phyloP scores from a whole-genome alignment of 2,888 invertebrate genomes.

The Leptura quadrifasciata region DNA sequence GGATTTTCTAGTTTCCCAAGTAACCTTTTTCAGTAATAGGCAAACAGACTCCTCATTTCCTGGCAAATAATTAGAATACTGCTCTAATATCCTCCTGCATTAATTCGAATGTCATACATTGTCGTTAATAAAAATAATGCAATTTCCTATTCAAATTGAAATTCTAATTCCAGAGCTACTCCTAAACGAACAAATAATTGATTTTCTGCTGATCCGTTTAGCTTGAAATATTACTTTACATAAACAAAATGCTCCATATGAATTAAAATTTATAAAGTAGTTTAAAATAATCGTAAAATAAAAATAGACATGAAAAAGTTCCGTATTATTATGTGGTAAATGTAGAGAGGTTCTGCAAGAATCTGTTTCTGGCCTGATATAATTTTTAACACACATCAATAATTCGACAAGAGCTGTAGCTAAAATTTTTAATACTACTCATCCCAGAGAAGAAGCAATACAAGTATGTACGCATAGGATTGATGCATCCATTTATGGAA shows the following conservation, averaged over 20 bases:
- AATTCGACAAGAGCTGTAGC: too few species aligned
- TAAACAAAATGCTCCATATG: too few species aligned
- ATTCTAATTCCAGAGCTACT: slow-evolving; percentile 3
- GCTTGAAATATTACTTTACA: background rate
- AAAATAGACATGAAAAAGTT: too few species aligned
- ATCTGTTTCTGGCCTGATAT: too few species aligned
- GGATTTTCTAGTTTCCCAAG: background rate
- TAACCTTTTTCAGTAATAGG: background rate
- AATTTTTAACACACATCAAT: too few species aligned
- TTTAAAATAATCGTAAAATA: too few species aligned
- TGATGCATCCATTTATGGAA: too few species aligned
- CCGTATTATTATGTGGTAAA: too few species aligned
- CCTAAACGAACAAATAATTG: background rate
- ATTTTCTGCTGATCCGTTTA: background rate
- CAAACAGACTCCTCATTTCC: slow-evolving; percentile 1
- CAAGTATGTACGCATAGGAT: too few species aligned
- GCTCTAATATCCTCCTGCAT: slow-evolving; percentile 18
- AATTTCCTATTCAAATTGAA: slow-evolving; percentile 18
- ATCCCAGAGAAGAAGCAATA: too few species aligned
- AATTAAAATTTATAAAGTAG: background rate
- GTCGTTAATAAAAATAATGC: slow-evolving; percentile 19
- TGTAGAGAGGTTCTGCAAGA: too few species aligned
- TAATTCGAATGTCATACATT: slow-evolving; percentile 7
- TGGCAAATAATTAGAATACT: slow-evolving; percentile 16
- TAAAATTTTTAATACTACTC: too few species aligned